Evolutionary conservation across 53 echinoderm and acorn worm species (phyloP).

Genomic region (Paelopatides confundens): DNA sequence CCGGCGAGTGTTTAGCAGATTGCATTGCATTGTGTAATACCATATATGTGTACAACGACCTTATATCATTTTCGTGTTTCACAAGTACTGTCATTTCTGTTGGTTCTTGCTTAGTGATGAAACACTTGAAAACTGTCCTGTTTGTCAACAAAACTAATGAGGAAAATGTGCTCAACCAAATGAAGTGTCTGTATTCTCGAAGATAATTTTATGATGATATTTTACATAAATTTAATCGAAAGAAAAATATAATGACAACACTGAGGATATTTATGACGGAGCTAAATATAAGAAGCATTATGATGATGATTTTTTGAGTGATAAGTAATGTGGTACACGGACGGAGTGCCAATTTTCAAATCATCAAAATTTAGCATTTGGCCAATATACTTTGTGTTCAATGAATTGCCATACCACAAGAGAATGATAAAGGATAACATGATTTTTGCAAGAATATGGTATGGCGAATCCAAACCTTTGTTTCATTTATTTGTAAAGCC

Average conservation of each 20-base stretch:
- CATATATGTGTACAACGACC: not conserved
- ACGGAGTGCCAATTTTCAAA: too few species aligned
- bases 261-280: conserved; percentile 10
- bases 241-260: not conserved
- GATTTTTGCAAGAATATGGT: too few species aligned
- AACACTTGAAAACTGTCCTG: too few species aligned
- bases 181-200: not conserved
- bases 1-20: not conserved
- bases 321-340: conserved; percentile 1
- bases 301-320: not conserved
- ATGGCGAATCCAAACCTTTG: not conserved
- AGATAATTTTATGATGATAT: not conserved
- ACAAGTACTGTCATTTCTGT: too few species aligned
- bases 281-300: too few species aligned
- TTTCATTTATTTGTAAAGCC: not conserved
- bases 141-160: not conserved
- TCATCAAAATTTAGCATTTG: too few species aligned
- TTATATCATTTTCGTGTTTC: not conserved
- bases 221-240: not conserved
- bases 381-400: too few species aligned
- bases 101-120: too few species aligned
- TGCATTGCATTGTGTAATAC: not conserved
- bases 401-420: too few species aligned
- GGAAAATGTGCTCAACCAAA: not conserved
- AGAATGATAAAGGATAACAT: too few species aligned